These are phyloP conservation scores for Gallinago undulata DNA, from an alignment of 2,113 vertebrate species.

Conservation along the genomic window DNA sequence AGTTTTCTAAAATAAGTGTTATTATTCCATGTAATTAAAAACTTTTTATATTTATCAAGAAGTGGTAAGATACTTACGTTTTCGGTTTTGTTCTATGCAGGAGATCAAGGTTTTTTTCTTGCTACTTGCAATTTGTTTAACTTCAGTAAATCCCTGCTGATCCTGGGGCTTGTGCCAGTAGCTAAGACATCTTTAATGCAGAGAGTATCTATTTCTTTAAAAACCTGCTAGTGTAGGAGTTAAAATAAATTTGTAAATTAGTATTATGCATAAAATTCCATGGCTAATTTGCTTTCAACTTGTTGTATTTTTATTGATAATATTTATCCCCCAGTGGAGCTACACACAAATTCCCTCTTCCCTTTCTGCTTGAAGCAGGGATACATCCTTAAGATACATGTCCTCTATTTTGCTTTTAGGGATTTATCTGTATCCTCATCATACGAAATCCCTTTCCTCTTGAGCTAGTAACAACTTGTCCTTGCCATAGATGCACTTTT, in stretches of 20 bases:
- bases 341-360: background rate
- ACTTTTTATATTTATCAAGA: background rate
- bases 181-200: background rate
- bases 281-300: background rate
- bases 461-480: background rate
- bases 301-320: background rate
- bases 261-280: background rate
- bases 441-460: background rate
- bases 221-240: background rate
- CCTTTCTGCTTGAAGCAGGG: background rate
- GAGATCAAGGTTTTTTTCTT: background rate
- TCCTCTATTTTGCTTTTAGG: background rate
- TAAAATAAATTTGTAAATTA: background rate
- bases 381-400: background rate
- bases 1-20: background rate
- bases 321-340: background rate
- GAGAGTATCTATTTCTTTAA: background rate
- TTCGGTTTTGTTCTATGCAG: background rate
- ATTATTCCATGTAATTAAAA: background rate
- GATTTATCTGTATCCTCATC: background rate
- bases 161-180: background rate
- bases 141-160: background rate
- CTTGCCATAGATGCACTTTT: background rate
- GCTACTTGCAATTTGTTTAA: background rate
- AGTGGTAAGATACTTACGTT: background rate